These are phyloP conservation scores for Catagonus wagneri DNA, from an alignment of 2,113 vertebrate genomes.

Conservation along the genomic window DNA sequence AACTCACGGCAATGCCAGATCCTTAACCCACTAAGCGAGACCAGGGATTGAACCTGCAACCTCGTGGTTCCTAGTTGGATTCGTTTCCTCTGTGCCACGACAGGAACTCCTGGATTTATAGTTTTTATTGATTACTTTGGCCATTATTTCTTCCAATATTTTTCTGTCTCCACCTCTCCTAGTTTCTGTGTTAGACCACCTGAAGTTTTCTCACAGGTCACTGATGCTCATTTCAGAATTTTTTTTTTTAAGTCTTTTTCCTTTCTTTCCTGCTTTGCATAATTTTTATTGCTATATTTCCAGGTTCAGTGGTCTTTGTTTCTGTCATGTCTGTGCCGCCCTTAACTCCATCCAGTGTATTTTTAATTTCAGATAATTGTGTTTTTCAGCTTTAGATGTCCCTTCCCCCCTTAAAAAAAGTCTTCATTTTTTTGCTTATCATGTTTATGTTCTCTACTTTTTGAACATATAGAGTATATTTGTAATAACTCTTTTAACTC, in stretches of 20 bases:
- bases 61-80: too few species aligned
- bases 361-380: conserved; percentile 2
- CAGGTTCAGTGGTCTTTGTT: neutral
- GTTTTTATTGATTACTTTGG: neutral
- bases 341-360: neutral
- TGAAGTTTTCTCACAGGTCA: conserved; percentile 30
- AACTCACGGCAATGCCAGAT: too few species aligned
- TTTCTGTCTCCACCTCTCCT: neutral
- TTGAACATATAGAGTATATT: conserved; percentile 4
- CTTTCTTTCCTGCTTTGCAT: neutral
- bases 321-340: neutral
- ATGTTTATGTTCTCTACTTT: neutral
- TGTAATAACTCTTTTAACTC: neutral
- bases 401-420: neutral
- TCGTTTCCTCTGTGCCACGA: too few species aligned
- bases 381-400: conserved; percentile 1
- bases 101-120: neutral
- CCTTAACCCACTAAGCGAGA: too few species aligned
- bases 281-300: neutral
- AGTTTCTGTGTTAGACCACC: neutral
- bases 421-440: neutral
- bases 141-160: neutral
- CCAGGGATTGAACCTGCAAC: too few species aligned
- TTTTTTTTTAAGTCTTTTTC: neutral
- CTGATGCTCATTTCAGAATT: neutral